phyloP scores from a whole-genome alignment of 1,140 invertebrate genomes.

The Pissodes strobi region DNA sequence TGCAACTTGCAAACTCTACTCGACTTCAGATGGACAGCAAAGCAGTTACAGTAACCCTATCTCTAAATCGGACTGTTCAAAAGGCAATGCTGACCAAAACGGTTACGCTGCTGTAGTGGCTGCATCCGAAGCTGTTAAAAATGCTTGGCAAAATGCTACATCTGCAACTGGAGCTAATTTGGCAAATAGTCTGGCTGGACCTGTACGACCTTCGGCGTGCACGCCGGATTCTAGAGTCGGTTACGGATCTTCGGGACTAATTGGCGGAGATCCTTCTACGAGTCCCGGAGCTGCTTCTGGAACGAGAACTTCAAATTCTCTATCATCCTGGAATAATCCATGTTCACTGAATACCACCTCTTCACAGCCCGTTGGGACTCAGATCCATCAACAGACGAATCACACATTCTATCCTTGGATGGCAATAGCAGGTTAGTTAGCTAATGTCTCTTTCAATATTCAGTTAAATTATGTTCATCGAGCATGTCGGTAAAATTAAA shows the following conservation, averaged over 20 bases:
- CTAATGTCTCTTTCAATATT: background rate
- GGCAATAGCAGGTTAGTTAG: constrained; percentile 93
- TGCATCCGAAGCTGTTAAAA: constrained; percentile 66
- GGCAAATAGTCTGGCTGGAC: constrained; percentile 58
- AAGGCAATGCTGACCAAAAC: constrained; percentile 65
- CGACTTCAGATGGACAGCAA: constrained; percentile 65
- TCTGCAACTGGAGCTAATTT: constrained; percentile 67
- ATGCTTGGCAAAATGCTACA: constrained; percentile 68
- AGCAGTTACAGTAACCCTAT: constrained; percentile 62
- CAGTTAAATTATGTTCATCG: background rate
- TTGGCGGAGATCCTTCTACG: constrained; percentile 74
- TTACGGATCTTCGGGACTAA: constrained; percentile 65
- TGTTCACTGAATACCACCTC: constrained; percentile 77
- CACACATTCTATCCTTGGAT: constrained; percentile 98
- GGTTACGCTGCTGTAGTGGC: constrained; percentile 68
- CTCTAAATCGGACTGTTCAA: constrained; percentile 58
- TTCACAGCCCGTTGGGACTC: constrained; percentile 75
- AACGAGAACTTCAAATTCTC: constrained; percentile 64
- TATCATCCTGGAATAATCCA: constrained; percentile 76
- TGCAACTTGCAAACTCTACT: constrained; percentile 81
- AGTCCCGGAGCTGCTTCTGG: constrained; percentile 70
- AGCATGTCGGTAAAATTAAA: background rate
- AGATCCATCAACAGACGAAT: constrained; percentile 85
- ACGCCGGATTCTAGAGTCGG: constrained; percentile 79
- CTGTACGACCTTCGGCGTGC: constrained; percentile 80